Evolutionary conservation across 2,113 vertebrate species (phyloP).

Genomic region (Phaethon lepturus): DNA sequence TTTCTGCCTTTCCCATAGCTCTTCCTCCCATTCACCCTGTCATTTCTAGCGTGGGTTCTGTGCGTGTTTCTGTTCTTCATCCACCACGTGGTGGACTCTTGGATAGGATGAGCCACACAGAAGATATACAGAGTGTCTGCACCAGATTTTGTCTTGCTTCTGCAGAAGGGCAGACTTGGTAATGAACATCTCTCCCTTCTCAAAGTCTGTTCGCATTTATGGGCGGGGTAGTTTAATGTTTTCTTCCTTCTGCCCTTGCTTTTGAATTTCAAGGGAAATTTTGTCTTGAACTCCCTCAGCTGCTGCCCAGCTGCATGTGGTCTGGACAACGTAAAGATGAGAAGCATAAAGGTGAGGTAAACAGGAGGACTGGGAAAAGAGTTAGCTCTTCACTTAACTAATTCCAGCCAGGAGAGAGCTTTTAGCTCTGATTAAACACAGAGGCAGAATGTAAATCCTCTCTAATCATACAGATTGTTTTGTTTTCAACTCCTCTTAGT

Average conservation of each 20-base stretch:
- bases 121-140: accelerated
- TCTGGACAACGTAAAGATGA: not conserved
- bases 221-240: accelerated
- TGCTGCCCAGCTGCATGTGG: not conserved
- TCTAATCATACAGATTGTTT: not conserved
- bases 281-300: not conserved
- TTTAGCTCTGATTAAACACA: not conserved
- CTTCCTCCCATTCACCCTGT: not conserved
- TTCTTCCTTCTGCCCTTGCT: not conserved
- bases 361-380: not conserved
- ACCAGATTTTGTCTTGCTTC: accelerated
- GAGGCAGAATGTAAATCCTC: not conserved
- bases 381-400: accelerated
- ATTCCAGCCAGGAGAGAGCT: not conserved
- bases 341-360: not conserved
- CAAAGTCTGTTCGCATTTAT: not conserved
- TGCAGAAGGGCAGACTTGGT: not conserved
- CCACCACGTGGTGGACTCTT: not conserved
- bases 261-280: not conserved
- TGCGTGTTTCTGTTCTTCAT: not conserved
- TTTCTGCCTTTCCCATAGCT: not conserved
- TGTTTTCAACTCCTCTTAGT: not conserved
- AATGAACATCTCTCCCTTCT: not conserved
- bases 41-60: accelerated
- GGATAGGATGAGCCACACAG: not conserved